These are phyloP conservation scores for Papilio helenus DNA, from an alignment of 1,140 invertebrate genomes.

Conservation along the genomic window DNA sequence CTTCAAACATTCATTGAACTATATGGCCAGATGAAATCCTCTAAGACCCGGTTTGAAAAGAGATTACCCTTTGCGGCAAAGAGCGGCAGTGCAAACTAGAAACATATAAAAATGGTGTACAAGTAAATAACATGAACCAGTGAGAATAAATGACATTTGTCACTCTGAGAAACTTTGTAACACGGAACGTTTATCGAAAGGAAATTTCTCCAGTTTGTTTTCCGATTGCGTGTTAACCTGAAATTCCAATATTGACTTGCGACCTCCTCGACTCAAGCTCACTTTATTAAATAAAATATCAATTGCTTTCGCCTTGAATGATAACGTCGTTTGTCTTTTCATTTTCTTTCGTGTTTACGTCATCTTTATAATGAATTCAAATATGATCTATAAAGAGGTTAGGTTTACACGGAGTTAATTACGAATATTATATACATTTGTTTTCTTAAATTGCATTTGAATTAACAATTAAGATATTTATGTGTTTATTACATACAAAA, in stretches of 20 bases:
- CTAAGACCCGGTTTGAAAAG: slow-evolving; percentile 14
- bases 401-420: not conserved
- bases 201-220: slow-evolving; percentile 31
- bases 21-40: slow-evolving; percentile 1
- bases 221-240: slow-evolving; percentile 38
- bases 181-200: slow-evolving; percentile 35
- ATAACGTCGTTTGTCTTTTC: slow-evolving; percentile 24
- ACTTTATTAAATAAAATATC: slow-evolving; percentile 33
- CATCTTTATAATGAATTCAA: not conserved
- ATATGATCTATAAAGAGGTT: not conserved
- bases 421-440: no score
- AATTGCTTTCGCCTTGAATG: slow-evolving; percentile 13
- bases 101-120: not conserved
- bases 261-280: slow-evolving; percentile 16
- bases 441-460: no score
- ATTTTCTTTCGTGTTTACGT: not conserved
- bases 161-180: slow-evolving; percentile 31
- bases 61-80: no score
- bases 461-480: no score
- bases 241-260: slow-evolving; percentile 39
- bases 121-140: slow-evolving; percentile 21
- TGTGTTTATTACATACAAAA: no score
- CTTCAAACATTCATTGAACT: no score
- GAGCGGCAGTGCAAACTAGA: not conserved
- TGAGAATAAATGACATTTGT: slow-evolving; percentile 37